These are phyloP conservation scores for Burhinus oedicnemus DNA, from an alignment of 2,113 vertebrate species.

Conservation along the genomic window DNA sequence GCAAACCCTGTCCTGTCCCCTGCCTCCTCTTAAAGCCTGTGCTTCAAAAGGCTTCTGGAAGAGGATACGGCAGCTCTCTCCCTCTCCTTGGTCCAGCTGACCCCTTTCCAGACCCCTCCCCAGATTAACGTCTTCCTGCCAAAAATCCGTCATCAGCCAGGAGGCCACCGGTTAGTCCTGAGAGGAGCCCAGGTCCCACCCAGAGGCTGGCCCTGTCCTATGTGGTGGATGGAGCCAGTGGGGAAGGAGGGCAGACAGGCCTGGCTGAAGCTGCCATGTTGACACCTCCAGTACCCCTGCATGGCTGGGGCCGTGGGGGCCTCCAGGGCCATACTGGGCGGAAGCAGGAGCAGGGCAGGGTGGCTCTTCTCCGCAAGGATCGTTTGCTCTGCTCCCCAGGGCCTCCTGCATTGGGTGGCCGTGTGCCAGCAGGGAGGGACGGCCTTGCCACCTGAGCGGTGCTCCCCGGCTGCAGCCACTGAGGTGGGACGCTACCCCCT, in stretches of 20 bases:
- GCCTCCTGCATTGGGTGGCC: neutral
- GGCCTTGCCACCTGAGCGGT: fast-evolving
- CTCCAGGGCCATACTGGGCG: fast-evolving
- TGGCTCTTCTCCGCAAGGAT: neutral
- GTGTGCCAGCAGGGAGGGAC: fast-evolving
- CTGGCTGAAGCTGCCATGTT: neutral
- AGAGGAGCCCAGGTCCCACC: neutral
- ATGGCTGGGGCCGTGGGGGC: fast-evolving
- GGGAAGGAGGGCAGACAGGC: neutral
- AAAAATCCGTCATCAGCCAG: neutral
- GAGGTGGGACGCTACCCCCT: neutral
- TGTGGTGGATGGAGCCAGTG: fast-evolving
- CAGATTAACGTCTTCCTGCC: neutral
- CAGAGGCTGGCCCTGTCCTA: fast-evolving
- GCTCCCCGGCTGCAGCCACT: fast-evolving
- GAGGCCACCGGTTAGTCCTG: neutral
- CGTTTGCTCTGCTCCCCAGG: fast-evolving
- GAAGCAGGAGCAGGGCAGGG: neutral
- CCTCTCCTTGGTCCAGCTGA: neutral
- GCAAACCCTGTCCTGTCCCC: neutral
- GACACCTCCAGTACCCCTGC: fast-evolving
- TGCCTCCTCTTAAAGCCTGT: neutral
- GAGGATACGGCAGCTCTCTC: neutral
- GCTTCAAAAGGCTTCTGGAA: neutral
- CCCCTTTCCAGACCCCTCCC: neutral